Conservation (phyloP, 2,797 vertebrate species). For the Schizothorax lantsangensis region DNA sequence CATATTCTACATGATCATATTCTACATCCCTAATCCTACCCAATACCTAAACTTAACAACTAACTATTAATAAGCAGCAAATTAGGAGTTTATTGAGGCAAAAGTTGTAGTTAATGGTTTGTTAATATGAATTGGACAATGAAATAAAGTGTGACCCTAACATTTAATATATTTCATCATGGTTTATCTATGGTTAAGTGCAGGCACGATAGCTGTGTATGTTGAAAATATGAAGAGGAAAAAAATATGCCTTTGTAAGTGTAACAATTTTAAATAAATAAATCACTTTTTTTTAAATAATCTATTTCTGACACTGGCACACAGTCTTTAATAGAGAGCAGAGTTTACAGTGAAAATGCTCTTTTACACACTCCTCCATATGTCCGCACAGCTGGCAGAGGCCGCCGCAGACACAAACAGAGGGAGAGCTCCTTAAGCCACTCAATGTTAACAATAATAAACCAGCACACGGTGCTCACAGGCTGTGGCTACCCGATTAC, state of each 20-base stretch:
- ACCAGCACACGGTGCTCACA: constrained; percentile 45
- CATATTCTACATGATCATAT: no score
- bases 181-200: background rate
- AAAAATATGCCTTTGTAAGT: background rate
- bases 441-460: constrained; percentile 60
- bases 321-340: background rate
- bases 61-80: background rate
- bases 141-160: background rate
- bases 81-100: background rate
- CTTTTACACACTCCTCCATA: constrained; percentile 4
- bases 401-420: constrained; percentile 51
- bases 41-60: background rate
- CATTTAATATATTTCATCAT: background rate
- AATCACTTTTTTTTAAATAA: background rate
- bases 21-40: no score
- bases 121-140: background rate
- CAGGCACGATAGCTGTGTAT: no score
- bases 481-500: constrained; percentile 47
- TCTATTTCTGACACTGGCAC: background rate
- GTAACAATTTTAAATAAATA: background rate
- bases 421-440: constrained; percentile 44
- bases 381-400: constrained; percentile 42
- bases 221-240: background rate
- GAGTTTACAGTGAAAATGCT: constrained; percentile 32
- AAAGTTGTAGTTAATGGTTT: background rate